Evolutionary conservation across 2,113 vertebrate species (phyloP), one percentile per base, ranked within the genome.

Genomic region (Baryphthengus martii): DNA sequence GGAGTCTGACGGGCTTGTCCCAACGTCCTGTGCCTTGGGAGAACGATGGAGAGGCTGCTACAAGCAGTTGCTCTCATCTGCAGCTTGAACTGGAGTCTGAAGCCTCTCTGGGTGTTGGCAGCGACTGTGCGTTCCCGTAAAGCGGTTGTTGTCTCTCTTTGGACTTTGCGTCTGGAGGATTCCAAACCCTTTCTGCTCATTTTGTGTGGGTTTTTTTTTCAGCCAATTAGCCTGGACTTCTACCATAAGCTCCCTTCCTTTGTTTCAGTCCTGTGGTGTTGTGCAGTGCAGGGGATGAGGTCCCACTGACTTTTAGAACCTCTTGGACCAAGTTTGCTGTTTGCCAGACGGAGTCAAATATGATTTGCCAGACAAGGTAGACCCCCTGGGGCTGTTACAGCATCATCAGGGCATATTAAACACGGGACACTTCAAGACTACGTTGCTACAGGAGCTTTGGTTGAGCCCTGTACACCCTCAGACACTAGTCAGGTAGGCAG

Each of bases 401-500:
- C 8, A 25, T 25, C 15, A 49, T 40, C n/a, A 62, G 39, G 49
- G 19, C 10, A n/a, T 70, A 29, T 74, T 89, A 44, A 86, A 77
- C 44, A 67, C 21, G 20, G 68, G 17, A 89, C 31, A 25, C 17
- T 62, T 66, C 80, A 66, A 70, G 73, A 26, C 40, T 45, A 0
- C 73, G 29, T 88, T 92, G 91, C 63, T 71, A 76, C 28, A 81
- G 23, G 42, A 86, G 70, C 77, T 89, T 93, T 95, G 18, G 16
- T 55, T 63, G 56, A 81, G 61, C 13, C 66, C 42, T 71, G 39
- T 55, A 35, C 23, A 5, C 75, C 55, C 19, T 70, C 65, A 88
- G 67, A 31, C 13, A n/a, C 26, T 26, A 21, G 50, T 74, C 45
- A 40, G 47, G 58, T 65, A 56, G 44, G 8, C 45, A 53, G 39